Base-by-base conservation (phyloP, 2,113 vertebrate species). In the Pleuronectes platessa region DNA sequence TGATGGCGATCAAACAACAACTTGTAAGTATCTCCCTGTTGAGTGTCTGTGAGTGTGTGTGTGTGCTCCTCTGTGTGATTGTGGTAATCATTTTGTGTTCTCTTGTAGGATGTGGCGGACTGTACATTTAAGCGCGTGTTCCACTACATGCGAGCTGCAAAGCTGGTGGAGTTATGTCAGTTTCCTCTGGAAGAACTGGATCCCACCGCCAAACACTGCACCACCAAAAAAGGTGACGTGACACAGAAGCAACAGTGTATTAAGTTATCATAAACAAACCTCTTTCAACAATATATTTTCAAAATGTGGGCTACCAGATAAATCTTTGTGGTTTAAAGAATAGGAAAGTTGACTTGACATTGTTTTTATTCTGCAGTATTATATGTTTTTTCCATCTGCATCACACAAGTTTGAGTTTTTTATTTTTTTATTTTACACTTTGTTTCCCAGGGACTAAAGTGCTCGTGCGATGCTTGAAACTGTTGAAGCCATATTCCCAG, bases 61-160 rank as follows among this genome's bases (percentile, higher is more conserved):
- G 20, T 24, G 24, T 24, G 14, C 61, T 13, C 5, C 3, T 23
- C 37, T 55, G 7, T 18, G 11, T 17, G 8, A 53, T 17, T 47
- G 35, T 51, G 13, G 2, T 51, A n/a, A 21, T 66, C 15, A 40
- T 5, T 49, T 8, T 45, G 10, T 45, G 40, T 37, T 61, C 45
- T 65, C n/a, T 49, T 21, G 14, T 76, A 99, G 97, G 92, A 93
- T 4, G 90, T 98, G 63, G 92, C 92, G 42, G 97, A 98, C 3
- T 70, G 80, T 68, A 94, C 94, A 0, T 97, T 96, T 40, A 98
- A 96, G 82, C 95, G 96, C 3, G 86, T 97, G 0, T 95, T 96
- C 85, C 95, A 96, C 61, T 96, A 96, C 76, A 96, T 99, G 96
- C 89, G 94, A 78, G 90, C 94, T 0, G 94, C 95, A 17, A 97